A percentile compares a stretch with the other conserved stretches of the same genome.
phyloP scores from a whole-genome alignment of 2,113 vertebrate genomes.

The Megalops atlanticus region DNA sequence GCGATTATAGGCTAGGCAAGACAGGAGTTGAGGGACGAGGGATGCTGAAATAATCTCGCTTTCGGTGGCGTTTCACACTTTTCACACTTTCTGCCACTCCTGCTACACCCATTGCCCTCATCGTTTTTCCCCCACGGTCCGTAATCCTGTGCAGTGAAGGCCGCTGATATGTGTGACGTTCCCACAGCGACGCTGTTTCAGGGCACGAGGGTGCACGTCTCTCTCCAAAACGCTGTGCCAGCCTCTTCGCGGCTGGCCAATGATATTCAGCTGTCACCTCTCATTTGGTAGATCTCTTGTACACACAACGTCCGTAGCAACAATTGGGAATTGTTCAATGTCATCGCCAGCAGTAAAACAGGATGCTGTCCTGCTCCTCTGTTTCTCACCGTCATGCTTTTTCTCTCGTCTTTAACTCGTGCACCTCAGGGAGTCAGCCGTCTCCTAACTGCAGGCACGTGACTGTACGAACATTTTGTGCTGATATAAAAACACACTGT shows the following conservation, averaged over 20 bases:
- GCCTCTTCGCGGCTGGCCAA: no score
- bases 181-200: no score
- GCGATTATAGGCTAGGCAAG: slow-evolving; percentile 16
- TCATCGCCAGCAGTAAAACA: neutral
- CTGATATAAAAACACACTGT: neutral
- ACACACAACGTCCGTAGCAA: neutral
- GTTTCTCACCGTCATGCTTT: no score
- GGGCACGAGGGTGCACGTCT: no score
- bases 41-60: neutral
- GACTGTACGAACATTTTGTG: neutral
- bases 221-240: no score
- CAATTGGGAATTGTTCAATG: neutral
- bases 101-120: neutral
- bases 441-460: neutral
- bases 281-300: neutral
- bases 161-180: neutral
- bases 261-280: neutral
- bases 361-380: neutral
- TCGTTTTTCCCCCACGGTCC: no score
- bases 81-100: neutral
- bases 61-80: neutral
- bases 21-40: neutral
- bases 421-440: no score
- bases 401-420: no score
- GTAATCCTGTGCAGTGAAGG: neutral